Percentiles rank a stretch among this genome's conserved stretches.
Evolutionary conservation across 1,140 invertebrate species (phyloP).

Genomic region (Brachionus asplanchnoidis): DNA sequence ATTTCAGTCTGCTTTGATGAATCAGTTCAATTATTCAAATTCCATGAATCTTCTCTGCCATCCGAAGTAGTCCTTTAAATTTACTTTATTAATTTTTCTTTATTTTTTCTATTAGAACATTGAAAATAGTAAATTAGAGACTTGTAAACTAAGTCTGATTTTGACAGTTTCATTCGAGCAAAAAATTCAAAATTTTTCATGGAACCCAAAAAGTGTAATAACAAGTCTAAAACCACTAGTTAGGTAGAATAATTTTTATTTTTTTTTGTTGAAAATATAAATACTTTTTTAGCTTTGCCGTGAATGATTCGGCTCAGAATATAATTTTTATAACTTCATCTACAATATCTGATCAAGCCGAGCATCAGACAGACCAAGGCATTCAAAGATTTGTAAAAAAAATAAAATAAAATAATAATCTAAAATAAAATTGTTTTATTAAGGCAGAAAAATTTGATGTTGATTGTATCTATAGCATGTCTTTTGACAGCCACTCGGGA

Average conservation of each 20-base stretch:
- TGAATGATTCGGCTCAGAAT: not conserved
- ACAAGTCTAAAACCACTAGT: slow-evolving; percentile 21
- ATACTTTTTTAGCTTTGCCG: not conserved
- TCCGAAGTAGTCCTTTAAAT: not conserved
- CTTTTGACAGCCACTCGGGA: not conserved
- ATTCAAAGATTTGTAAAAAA: not conserved
- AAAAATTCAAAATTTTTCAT: slow-evolving; percentile 5
- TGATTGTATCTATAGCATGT: slow-evolving; percentile 18
- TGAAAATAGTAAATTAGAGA: not conserved
- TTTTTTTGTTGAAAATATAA: not conserved
- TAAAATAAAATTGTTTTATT: not conserved
- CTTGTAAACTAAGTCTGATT: not conserved
- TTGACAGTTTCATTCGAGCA: not conserved
- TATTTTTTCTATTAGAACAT: not conserved
- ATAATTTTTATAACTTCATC: not conserved
- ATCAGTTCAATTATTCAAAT: not conserved
- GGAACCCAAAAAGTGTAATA: slow-evolving; percentile 15
- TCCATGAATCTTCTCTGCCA: not conserved
- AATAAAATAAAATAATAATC: not conserved
- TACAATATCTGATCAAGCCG: not conserved
- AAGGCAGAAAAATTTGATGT: slow-evolving; percentile 23
- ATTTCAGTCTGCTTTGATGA: not conserved
- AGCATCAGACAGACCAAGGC: not conserved
- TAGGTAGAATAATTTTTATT: not conserved
- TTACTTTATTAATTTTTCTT: not conserved